Conservation (phyloP, 2,888 invertebrate genomes). For the Meghimatium bilineatum region DNA sequence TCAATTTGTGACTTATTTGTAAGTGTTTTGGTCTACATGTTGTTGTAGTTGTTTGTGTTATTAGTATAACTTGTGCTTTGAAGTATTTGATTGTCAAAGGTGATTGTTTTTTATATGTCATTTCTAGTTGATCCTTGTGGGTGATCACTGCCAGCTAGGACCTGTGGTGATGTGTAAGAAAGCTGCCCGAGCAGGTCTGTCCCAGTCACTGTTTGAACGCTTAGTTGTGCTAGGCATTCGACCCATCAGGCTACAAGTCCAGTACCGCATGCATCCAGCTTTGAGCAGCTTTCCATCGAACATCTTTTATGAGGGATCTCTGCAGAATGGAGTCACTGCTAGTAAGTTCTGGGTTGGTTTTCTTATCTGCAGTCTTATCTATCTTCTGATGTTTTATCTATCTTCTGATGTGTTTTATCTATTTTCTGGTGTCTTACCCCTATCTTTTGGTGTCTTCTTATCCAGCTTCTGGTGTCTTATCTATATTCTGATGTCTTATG, state of each 20-base stretch:
- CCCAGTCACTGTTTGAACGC: conserved; percentile 97
- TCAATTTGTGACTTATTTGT: too few species aligned
- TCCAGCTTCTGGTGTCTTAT: too few species aligned
- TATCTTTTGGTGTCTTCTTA: too few species aligned
- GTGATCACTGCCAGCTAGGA: conserved; percentile 98
- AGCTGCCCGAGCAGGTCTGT: conserved; percentile 96
- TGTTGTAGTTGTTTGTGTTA: too few species aligned
- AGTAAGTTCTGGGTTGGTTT: conserved; percentile 74
- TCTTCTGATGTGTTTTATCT: too few species aligned
- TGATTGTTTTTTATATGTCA: neutral
- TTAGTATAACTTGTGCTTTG: too few species aligned
- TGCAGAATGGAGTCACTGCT: conserved; percentile 98
- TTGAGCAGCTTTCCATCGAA: conserved; percentile 98
- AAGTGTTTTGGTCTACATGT: too few species aligned
- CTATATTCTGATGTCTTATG: too few species aligned
- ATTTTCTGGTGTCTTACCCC: too few species aligned
- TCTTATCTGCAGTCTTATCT: neutral
- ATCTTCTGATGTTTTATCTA: too few species aligned
- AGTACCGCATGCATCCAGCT: conserved; percentile 99
- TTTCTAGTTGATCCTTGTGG: conserved; percentile 89
- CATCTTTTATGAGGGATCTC: conserved; percentile 98
- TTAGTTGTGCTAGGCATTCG: conserved; percentile 97
- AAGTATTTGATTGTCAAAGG: neutral
- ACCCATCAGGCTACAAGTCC: conserved; percentile 94
- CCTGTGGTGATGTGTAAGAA: conserved; percentile 99